Evolutionary conservation across 2,797 vertebrate species (phyloP).

Genomic region (Graptemys geographica): DNA sequence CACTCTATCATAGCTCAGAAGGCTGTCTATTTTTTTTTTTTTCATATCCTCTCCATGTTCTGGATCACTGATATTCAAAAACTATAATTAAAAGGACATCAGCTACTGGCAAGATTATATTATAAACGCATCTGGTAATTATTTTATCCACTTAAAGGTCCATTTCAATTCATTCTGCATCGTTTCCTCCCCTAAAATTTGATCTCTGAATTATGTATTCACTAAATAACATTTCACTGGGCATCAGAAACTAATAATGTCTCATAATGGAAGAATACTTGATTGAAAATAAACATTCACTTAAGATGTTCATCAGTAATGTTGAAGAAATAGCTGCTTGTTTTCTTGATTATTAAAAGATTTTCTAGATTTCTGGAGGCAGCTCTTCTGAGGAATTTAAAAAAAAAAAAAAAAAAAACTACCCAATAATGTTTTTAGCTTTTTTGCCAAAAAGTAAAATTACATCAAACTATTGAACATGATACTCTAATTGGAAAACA

Average conservation of each 20-base stretch:
- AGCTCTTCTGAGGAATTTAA: fast-evolving
- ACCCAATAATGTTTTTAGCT: neutral
- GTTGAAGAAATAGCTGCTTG: neutral
- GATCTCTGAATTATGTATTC: neutral
- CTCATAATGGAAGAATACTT: neutral
- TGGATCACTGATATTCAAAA: neutral
- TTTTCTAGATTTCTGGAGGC: neutral
- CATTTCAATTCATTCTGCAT: neutral
- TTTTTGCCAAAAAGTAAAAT: neutral
- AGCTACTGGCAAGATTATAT: neutral
- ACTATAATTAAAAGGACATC: neutral
- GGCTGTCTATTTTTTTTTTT: neutral
- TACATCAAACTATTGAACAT: neutral
- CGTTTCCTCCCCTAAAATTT: neutral
- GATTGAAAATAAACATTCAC: neutral
- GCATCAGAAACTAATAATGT: neutral
- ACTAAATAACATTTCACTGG: neutral
- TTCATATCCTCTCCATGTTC: neutral
- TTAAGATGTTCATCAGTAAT: neutral
- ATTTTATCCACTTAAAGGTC: neutral
- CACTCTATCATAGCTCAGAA: neutral
- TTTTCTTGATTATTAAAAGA: neutral
- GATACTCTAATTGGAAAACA: neutral
- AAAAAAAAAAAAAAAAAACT: neutral
- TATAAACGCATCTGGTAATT: neutral